These are phyloP conservation scores for Mobula birostris DNA, from an alignment of 2,113 vertebrate genomes.

Conservation along the genomic window DNA sequence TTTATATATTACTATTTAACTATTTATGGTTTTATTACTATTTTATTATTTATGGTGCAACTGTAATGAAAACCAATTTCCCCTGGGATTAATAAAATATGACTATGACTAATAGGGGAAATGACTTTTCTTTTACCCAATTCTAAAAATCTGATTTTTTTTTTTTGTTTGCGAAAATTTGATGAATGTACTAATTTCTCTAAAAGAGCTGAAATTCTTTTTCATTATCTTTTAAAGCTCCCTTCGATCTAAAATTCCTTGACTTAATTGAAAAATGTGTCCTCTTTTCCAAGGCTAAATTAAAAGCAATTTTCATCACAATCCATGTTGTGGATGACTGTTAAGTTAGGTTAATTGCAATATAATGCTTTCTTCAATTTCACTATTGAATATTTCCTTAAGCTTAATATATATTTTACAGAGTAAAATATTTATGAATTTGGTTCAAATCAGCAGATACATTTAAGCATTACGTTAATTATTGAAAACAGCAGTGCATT, in stretches of 20 bases:
- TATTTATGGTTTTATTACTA: no score
- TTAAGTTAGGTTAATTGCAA: not conserved
- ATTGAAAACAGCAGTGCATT: not conserved
- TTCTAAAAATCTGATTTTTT: not conserved
- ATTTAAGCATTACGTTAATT: not conserved
- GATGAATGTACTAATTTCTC: not conserved
- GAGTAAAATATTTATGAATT: not conserved
- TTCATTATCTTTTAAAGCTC: not conserved
- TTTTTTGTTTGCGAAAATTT: not conserved
- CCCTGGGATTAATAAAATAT: no score
- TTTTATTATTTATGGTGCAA: no score
- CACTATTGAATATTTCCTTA: not conserved
- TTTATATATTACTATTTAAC: no score
- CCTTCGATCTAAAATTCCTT: not conserved
- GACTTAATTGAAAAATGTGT: not conserved
- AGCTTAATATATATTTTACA: not conserved
- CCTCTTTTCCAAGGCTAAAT: not conserved
- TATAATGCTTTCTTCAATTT: not conserved
- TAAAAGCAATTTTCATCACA: constrained; percentile 3
- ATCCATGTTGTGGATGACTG: not conserved
- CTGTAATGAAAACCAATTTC: no score
- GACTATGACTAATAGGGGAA: not conserved
- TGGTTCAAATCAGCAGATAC: not conserved
- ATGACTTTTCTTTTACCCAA: not conserved
- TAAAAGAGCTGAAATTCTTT: not conserved